Percentiles rank a stretch among this genome's conserved stretches.
Conservation (phyloP, 2,113 vertebrate species). For the Bubo scandiacus region DNA sequence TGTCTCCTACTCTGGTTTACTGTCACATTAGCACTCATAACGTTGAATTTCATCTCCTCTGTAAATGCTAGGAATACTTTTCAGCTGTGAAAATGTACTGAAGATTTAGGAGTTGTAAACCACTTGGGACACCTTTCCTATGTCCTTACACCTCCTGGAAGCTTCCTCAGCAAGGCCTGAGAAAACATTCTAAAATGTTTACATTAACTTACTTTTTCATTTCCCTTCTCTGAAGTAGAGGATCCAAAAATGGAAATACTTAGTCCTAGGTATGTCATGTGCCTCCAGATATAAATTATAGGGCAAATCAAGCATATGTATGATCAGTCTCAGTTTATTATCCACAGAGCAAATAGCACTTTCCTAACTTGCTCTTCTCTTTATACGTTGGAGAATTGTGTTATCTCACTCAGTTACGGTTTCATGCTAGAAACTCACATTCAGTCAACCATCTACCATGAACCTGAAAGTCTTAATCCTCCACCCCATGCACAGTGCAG, state of each 20-base stretch:
- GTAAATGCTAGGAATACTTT: neutral
- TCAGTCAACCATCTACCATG: neutral
- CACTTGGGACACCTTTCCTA: neutral
- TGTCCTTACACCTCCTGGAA: neutral
- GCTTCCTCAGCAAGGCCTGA: neutral
- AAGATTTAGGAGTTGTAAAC: neutral
- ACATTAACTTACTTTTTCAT: neutral
- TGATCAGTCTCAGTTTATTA: neutral
- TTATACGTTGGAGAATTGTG: neutral
- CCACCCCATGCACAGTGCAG: neutral
- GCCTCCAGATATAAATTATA: neutral
- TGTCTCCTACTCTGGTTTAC: neutral
- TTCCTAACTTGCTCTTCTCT: neutral
- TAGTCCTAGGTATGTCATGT: neutral
- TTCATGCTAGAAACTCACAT: neutral
- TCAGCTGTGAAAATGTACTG: neutral
- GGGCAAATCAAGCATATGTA: neutral
- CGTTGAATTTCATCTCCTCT: neutral
- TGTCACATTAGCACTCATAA: neutral
- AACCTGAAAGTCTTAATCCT: neutral
- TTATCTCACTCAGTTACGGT: neutral
- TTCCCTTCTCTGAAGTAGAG: neutral
- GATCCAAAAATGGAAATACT: neutral
- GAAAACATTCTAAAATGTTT: neutral
- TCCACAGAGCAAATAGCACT: neutral